Percentiles rank a stretch among this genome's conserved stretches.
phyloP scores from a whole-genome alignment of 2,888 invertebrate genomes.

The Tribolium freemani region DNA sequence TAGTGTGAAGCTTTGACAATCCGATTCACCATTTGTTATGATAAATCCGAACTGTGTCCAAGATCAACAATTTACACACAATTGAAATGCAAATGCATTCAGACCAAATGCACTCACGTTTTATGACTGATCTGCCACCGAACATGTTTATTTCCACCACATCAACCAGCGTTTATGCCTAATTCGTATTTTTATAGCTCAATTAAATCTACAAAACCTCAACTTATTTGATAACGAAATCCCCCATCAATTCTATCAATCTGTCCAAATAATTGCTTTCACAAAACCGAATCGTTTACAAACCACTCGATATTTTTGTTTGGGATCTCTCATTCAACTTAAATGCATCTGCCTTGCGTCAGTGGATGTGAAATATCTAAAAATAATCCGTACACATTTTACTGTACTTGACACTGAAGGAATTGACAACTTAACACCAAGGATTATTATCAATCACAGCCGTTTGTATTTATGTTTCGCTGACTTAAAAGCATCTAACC shows the following conservation, averaged over 20 bases:
- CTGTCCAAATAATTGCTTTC: background rate
- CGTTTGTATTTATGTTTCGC: background rate
- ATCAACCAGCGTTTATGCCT: background rate
- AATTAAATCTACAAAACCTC: background rate
- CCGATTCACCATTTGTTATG: too few relatives aligned
- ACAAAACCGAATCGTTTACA: too few relatives aligned
- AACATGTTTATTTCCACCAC: background rate
- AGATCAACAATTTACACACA: slow-evolving; percentile 3
- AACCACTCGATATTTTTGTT: too few relatives aligned
- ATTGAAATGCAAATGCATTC: background rate
- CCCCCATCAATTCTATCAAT: background rate
- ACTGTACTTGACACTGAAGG: background rate
- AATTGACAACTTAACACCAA: background rate
- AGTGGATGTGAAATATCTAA: background rate
- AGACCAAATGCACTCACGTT: background rate
- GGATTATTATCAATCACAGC: background rate
- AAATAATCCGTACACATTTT: background rate
- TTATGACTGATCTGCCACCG: background rate
- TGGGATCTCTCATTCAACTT: background rate
- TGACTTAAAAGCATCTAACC: background rate
- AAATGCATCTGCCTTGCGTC: background rate
- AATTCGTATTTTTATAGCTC: background rate
- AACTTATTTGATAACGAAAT: background rate
- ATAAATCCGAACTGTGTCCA: background rate
- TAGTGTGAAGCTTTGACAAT: too few relatives aligned